Evolutionary conservation across 2,888 invertebrate species (phyloP), one percentile per base, ranked within the genome.

Genomic region (Serripes groenlandicus): DNA sequence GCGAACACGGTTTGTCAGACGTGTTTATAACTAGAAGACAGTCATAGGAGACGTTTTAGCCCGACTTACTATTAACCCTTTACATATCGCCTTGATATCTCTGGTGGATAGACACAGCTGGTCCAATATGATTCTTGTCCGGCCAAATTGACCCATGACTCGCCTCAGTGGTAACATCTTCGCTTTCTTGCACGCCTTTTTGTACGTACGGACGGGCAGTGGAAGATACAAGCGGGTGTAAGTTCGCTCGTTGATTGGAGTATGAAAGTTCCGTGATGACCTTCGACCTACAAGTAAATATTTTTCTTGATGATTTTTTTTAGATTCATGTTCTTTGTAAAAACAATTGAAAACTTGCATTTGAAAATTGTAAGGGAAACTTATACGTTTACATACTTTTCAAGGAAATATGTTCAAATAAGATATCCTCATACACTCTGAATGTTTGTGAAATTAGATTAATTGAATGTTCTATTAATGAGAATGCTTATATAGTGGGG

Each of bases 41-140:
- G 21, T 37, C n/a, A n/a, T n/a, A n/a, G 0, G 7, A 21, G 35
- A 32, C 21, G 7, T 30, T 56, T 42, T 18, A 26, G 62, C 7
- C 26, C n/a, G 21, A 42, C 85, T 68, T 74, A 90, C 91, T 83
- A 82, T 37, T 18, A 91, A 79, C 4, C 88, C 88, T 75, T 83
- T 86, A 69, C 91, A 91, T 11, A 80, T 73, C 18, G 90, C 90
- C 49, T 85, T 83, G 58, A 91, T 76, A 52, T 90, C 91, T 21
- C 64, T 52, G 0, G 81, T 28, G 1, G 89, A 80, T 64, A 91
- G 62, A 54, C 85, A 87, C 32, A 88, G 80, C 64, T 91, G 85
- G 23, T 81, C 81, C 52, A 91, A 81, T 32, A 87, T 82, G 23
- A 91, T 78, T 21, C 86, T 73, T 0, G 79, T 32, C 32, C 80